A percentile compares a stretch with the other conserved stretches of the same genome.
phyloP scores from a whole-genome alignment of 1,140 invertebrate genomes.

The Maniola jurtina region DNA sequence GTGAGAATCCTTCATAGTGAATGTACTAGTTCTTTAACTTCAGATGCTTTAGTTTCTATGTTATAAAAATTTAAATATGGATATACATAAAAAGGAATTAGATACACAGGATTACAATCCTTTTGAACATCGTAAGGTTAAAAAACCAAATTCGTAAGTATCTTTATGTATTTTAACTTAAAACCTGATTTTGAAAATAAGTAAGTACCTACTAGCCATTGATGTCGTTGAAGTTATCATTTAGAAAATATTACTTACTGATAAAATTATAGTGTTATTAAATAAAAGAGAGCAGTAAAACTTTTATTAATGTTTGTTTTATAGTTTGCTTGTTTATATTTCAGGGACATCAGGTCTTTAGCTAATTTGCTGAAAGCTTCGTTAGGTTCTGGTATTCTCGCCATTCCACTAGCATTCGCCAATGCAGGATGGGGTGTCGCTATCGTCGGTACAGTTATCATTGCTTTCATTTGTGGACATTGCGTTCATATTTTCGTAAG shows the following conservation, averaged over 20 bases:
- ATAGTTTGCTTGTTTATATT: conserved; percentile 39
- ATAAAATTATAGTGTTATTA: too few species aligned
- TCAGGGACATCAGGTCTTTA: conserved; percentile 84
- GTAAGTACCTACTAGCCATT: too few species aligned
- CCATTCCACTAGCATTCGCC: conserved; percentile 91
- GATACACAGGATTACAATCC: conserved; percentile 80
- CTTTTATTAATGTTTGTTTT: too few species aligned
- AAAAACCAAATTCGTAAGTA: conserved; percentile 83
- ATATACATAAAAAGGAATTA: conserved; percentile 24
- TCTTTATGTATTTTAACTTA: conserved; percentile 19
- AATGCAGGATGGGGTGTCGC: conserved; percentile 88
- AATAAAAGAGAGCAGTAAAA: too few species aligned
- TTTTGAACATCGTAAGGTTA: conserved; percentile 83
- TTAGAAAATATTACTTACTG: too few species aligned
- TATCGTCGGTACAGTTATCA: conserved; percentile 83
- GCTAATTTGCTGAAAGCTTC: conserved; percentile 91
- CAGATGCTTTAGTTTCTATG: neutral
- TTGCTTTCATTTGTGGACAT: conserved; percentile 87
- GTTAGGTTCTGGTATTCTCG: conserved; percentile 91
- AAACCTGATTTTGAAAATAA: neutral
- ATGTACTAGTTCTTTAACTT: neutral
- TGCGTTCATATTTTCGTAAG: conserved; percentile 90
- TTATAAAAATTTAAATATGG: conserved; percentile 19
- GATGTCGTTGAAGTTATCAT: too few species aligned
- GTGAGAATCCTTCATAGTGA: neutral